These are phyloP conservation scores for Periphyllus acericola DNA, from an alignment of 2,888 invertebrate species.

Conservation along the genomic window DNA sequence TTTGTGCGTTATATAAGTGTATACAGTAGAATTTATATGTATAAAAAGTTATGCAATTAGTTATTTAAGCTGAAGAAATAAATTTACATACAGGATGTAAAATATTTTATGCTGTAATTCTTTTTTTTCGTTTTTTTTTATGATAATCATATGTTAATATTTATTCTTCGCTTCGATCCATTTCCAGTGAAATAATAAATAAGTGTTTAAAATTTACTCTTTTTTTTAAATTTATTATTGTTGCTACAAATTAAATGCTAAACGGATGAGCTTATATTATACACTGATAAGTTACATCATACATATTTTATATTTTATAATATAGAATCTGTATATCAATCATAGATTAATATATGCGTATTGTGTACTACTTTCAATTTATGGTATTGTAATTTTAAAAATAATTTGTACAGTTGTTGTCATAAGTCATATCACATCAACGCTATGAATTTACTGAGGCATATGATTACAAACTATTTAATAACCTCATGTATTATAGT, in stretches of 20 bases:
- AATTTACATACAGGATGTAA: background rate
- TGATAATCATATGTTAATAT: background rate
- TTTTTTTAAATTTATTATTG: background rate
- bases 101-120: background rate
- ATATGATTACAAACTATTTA: no score
- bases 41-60: background rate
- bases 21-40: background rate
- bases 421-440: no score
- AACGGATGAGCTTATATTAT: background rate
- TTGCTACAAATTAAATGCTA: background rate
- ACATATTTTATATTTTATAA: no score
- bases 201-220: background rate
- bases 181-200: background rate
- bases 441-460: no score
- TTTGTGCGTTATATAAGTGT: background rate
- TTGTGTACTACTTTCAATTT: no score
- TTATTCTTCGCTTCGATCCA: background rate
- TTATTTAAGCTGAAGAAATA: background rate
- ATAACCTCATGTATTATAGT: no score
- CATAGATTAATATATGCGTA: no score
- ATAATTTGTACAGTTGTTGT: no score
- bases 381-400: no score
- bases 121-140: background rate
- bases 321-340: no score
- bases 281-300: no score